Conservation (phyloP, 2,113 vertebrate genomes). For the Salvelinus sp. region DNA sequence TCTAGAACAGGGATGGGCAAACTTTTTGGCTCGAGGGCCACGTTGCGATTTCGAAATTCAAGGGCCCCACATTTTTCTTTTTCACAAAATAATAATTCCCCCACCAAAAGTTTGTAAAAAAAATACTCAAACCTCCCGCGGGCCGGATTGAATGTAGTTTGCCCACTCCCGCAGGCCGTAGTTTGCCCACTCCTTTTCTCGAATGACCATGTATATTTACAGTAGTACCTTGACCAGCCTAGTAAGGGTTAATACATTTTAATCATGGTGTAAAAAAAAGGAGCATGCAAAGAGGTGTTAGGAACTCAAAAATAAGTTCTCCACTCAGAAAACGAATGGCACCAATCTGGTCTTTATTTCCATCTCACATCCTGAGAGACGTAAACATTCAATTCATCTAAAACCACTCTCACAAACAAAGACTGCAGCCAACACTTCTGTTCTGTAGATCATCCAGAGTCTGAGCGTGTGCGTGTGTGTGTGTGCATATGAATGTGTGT, state of each 20-base stretch:
- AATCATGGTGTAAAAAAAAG: not conserved
- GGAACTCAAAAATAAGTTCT: too few relatives aligned
- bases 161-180: too few relatives aligned
- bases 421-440: conserved; percentile 32
- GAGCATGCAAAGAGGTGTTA: not conserved
- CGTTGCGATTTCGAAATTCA: too few relatives aligned
- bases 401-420: conserved; percentile 29
- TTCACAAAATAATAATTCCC: too few relatives aligned
- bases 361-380: conserved; percentile 31
- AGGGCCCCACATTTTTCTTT: too few relatives aligned
- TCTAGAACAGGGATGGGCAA: not conserved
- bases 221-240: too few relatives aligned
- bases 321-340: too few relatives aligned
- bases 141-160: too few relatives aligned
- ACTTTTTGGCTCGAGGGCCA: too few relatives aligned
- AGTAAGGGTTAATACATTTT: too few relatives aligned
- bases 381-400: conserved; percentile 4
- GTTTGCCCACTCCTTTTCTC: not conserved
- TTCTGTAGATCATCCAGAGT: conserved; percentile 27
- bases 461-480: not conserved
- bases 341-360: conserved; percentile 4
- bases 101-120: too few relatives aligned
- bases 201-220: not conserved
- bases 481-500: conserved; percentile 4
- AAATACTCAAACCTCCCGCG: too few relatives aligned